Evolutionary conservation across 2,113 vertebrate genomes (phyloP).

Genomic region (Pelodiscus sinensis): DNA sequence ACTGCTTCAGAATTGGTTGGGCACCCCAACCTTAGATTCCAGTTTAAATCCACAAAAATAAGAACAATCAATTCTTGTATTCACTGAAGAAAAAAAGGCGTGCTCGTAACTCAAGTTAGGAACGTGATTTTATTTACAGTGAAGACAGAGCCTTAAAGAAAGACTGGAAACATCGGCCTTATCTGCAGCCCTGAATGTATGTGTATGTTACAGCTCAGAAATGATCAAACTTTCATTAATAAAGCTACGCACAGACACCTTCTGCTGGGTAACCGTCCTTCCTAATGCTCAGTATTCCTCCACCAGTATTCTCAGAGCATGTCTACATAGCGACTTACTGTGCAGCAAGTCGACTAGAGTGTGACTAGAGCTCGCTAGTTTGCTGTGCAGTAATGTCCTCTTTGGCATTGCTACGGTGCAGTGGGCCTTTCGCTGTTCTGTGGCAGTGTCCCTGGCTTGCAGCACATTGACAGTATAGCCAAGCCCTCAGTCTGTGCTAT

Average conservation of each 20-base stretch:
- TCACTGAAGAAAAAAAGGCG: neutral
- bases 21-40: neutral
- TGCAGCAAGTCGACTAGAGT: neutral
- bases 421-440: neutral
- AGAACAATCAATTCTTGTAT: neutral
- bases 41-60: neutral
- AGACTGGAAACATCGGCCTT: neutral
- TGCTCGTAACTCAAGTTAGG: neutral
- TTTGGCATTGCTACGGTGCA: neutral
- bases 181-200: neutral
- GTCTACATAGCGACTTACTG: neutral
- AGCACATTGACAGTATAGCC: neutral
- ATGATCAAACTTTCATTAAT: neutral
- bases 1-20: no score
- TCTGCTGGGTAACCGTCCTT: no score
- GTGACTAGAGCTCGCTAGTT: neutral
- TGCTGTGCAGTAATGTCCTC: neutral
- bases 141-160: neutral
- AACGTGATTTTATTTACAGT: neutral
- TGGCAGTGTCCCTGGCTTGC: neutral
- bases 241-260: accelerated
- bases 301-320: neutral
- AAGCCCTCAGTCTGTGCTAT: neutral
- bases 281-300: neutral
- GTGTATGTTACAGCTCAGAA: accelerated